A percentile compares a stretch with the other conserved stretches of the same genome.
phyloP scores from a whole-genome alignment of 2,888 invertebrate species.

The Netelia virgata region DNA sequence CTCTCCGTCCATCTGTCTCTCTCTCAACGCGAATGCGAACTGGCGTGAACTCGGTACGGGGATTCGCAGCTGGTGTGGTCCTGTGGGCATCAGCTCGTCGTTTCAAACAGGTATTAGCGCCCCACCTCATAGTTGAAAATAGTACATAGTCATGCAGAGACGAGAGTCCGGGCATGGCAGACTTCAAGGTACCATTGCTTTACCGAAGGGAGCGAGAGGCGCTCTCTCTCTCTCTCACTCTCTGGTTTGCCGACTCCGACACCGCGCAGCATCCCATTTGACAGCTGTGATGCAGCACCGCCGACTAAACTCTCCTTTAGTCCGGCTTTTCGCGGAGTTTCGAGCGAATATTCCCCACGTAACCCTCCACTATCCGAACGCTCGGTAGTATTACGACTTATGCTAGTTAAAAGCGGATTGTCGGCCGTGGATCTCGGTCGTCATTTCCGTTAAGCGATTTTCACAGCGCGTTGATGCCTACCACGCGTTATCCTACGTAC shows the following conservation, averaged over 20 bases:
- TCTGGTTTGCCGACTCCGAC: background rate
- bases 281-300: conserved; percentile 62
- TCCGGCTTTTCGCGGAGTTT: conserved; percentile 61
- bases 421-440: conserved; percentile 29
- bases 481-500: background rate
- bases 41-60: conserved; percentile 58
- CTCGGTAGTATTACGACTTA: conserved; percentile 61
- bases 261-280: conserved; percentile 51
- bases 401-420: conserved; percentile 69
- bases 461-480: conserved; percentile 9
- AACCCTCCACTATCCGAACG: background rate
- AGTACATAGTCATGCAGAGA: background rate
- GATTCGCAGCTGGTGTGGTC: conserved; percentile 52
- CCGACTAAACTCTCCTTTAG: conserved; percentile 67
- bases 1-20: background rate
- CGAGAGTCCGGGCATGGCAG: conserved; percentile 3
- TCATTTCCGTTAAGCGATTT: conserved; percentile 61
- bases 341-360: conserved; percentile 57
- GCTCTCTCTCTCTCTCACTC: background rate
- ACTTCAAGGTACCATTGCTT: conserved; percentile 41
- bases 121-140: conserved; percentile 23
- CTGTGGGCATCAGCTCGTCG: conserved; percentile 45
- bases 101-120: conserved; percentile 66
- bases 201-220: conserved; percentile 9
- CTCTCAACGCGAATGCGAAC: conserved; percentile 19